Base-by-base conservation (phyloP, 2,113 vertebrate species). In the Dasyurus viverrinus region DNA sequence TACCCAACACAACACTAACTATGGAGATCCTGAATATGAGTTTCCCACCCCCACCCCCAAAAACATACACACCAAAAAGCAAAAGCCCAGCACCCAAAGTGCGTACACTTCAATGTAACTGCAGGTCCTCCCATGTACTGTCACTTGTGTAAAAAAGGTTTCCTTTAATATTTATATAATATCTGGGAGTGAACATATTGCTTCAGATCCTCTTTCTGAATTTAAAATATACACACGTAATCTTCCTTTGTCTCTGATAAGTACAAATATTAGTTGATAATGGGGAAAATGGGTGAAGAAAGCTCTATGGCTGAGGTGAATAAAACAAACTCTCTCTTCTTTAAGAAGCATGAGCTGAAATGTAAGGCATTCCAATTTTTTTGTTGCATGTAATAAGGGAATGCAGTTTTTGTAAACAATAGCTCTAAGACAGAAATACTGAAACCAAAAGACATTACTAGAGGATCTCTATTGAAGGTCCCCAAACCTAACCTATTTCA, bases 361-460 rank as follows among this genome's bases (percentile, higher is more conserved):
- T 97, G 97, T 98, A 99, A 99, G 98, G 99, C 99, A 99, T 98
- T 98, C 97, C 98, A 97, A 96, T 96, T 97, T 90, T 97, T 97
- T 94, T 96, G 98, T 98, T 98, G 96, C 96, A 97, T 98, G 98
- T 98, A 97, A 98, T 98, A 98, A 98, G 98, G 98, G 98, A 98
- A 98, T 98, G 98, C 98, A 97, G 97, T 98, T 99, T 98, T 98
- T 99, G 98, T 99, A 99, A 99, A 99, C 98, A 98, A 98, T 98
- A 98, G 98, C 98, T 97, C 97, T 98, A 97, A 94, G 98, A 98
- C 97, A 98, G 97, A 98, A 98, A 98, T 95, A 98, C 90, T 96
- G 96, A 98, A 97, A 97, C 94, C 97, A 98, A 97, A 97, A 98
- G 93, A 95, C 92, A 91, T 95, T 97, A 97, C 98, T 96, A 98